Conservation (phyloP, 2,797 vertebrate species). For the Crocidura indochinensis region DNA sequence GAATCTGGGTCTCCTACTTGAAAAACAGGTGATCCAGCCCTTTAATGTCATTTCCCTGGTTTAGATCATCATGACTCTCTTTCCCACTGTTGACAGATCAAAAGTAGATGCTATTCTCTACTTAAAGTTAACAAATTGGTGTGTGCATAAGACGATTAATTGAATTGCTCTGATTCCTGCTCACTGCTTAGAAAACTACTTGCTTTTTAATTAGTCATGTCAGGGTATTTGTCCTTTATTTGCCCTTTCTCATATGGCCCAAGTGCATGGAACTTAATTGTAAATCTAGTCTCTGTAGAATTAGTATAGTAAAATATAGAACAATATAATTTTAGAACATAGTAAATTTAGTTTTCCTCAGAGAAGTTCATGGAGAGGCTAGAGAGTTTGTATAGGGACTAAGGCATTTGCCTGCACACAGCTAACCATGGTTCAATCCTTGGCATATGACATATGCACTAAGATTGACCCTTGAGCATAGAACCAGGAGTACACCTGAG, state of each 20-base stretch:
- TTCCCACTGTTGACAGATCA: neutral
- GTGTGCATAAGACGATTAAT: neutral
- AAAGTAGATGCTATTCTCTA: neutral
- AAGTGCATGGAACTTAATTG: neutral
- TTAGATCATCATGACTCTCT: neutral
- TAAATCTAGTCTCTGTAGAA: neutral
- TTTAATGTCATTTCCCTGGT: too few relatives aligned
- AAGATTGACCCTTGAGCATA: too few relatives aligned
- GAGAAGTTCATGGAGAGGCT: too few relatives aligned
- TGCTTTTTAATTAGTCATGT: neutral
- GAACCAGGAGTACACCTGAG: too few relatives aligned
- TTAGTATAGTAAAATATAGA: neutral
- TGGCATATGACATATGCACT: too few relatives aligned
- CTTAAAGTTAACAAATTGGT: too few relatives aligned
- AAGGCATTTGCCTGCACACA: too few relatives aligned
- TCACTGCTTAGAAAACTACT: neutral
- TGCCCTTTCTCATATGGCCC: neutral
- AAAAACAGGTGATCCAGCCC: too few relatives aligned
- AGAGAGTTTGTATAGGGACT: neutral
- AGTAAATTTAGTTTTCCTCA: neutral
- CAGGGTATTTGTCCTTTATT: neutral
- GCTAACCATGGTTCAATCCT: too few relatives aligned
- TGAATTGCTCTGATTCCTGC: neutral
- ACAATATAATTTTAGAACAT: neutral
- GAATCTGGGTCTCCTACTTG: too few relatives aligned